Evolutionary conservation across 2,888 invertebrate genomes (phyloP).

Genomic region (Erebia palarica): DNA sequence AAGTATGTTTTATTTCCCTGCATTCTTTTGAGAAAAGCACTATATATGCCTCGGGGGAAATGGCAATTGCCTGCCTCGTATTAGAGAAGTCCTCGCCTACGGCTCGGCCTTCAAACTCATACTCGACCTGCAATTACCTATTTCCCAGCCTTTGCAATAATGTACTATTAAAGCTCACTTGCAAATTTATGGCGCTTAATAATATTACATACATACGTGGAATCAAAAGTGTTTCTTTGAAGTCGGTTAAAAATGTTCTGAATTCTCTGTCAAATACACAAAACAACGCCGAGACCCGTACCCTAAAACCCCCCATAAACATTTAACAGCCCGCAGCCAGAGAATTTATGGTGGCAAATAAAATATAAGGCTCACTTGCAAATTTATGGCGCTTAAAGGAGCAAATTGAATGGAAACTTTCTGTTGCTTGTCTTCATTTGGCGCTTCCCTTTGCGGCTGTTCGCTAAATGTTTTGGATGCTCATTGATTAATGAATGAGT

Average conservation of each 20-base stretch:
- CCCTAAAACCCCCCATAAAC: conserved; percentile 35
- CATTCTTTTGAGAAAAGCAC: too few relatives aligned
- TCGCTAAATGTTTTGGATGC: not conserved
- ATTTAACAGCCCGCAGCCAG: conserved; percentile 37
- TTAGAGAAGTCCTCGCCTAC: too few relatives aligned
- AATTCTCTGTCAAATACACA: conserved; percentile 11
- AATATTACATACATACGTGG: not conserved
- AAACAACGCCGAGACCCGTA: conserved; percentile 26
- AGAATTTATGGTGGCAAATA: conserved; percentile 42
- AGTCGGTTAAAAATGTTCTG: not conserved
- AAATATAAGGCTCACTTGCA: conserved; percentile 41
- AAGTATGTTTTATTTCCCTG: too few relatives aligned
- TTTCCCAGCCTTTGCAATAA: too few relatives aligned
- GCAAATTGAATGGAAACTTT: conserved; percentile 41
- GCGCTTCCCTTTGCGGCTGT: conserved; percentile 6
- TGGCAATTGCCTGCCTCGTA: too few relatives aligned
- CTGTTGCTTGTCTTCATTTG: conserved; percentile 33
- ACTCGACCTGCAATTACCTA: too few relatives aligned
- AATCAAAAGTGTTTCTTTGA: not conserved
- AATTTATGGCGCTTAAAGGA: conserved; percentile 40
- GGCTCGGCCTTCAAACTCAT: too few relatives aligned
- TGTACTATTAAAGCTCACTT: conserved; percentile 37
- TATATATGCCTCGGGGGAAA: too few relatives aligned
- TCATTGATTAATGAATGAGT: not conserved
- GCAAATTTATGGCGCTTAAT: conserved; percentile 40